Evolutionary conservation across 2,888 invertebrate species (phyloP).

Genomic region (Hirtodrosophila confusa): DNA sequence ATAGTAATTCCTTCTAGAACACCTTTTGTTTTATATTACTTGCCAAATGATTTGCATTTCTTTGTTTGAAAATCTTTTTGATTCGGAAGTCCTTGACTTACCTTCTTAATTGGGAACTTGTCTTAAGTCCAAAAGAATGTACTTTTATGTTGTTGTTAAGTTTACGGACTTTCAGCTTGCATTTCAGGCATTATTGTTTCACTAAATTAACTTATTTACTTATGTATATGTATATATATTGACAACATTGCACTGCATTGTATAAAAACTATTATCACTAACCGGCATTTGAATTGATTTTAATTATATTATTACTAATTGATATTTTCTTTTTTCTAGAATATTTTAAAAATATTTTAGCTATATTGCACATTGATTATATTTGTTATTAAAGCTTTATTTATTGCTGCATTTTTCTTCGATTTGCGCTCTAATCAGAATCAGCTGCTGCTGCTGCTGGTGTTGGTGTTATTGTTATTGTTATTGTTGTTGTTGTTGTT

Average conservation of each 20-base stretch:
- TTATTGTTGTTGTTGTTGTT: not conserved
- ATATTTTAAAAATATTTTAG: slow-evolving; percentile 64
- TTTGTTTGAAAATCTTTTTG: not conserved
- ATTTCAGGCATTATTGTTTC: slow-evolving; percentile 40
- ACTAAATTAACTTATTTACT: slow-evolving; percentile 28
- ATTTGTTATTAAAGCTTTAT: slow-evolving; percentile 61
- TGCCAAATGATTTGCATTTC: not conserved
- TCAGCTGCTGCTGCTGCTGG: slow-evolving; percentile 40
- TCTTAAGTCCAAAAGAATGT: slow-evolving; percentile 19
- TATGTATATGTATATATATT: slow-evolving; percentile 4
- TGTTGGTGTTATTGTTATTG: slow-evolving; percentile 1
- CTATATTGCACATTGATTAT: slow-evolving; percentile 66
- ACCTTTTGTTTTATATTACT: no score
- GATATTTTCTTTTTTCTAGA: slow-evolving; percentile 37
- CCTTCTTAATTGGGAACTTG: slow-evolving; percentile 15
- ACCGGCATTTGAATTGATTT: slow-evolving; percentile 50
- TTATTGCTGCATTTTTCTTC: slow-evolving; percentile 37
- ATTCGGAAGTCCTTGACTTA: slow-evolving; percentile 3
- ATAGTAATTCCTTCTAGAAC: no score
- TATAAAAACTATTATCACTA: slow-evolving; percentile 46
- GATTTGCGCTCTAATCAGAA: slow-evolving; percentile 43
- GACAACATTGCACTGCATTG: slow-evolving; percentile 42
- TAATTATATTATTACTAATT: slow-evolving; percentile 23
- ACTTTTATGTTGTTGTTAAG: slow-evolving; percentile 9
- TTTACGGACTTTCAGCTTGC: slow-evolving; percentile 36